Evolutionary conservation across 37 sponge, comb jelly and placozoan genomes (phyloP), one percentile per base, ranked within the genome.

Genomic region (Agelas oroides): DNA sequence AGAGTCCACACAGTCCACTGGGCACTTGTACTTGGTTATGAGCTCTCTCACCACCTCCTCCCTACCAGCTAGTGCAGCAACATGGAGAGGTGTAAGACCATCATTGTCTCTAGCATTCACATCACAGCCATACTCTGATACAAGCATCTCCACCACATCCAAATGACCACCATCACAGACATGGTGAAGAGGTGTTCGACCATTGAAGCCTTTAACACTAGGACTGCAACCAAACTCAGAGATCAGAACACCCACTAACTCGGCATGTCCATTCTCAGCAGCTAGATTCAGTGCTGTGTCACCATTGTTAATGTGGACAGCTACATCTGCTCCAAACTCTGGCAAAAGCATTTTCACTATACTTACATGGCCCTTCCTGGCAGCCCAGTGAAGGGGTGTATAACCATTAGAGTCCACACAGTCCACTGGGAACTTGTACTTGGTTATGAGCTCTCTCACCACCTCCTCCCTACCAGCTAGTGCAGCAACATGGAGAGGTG

Each of bases 201-300:
- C 46, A 46, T 46, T 12, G 6, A 46, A 8, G 3, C 46, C 46
- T 46, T 46, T 46, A 8, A 8, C 46, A 46, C 46, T 46, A 8
- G 46, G 46, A 46, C 46, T 46, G 46, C 46, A 46, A 46, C 46
- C 8, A 46, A 46, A 46, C 46, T 46, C 46, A 12, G 46, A 62
- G 2, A 62, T 11, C 27, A 62, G 63, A 3, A 33, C 70, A 21
- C 70, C 34, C 32, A 33, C 37, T 39, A 71, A 17, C 14, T 71
- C 24, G 3, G 36, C 41, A 16, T 35, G 37, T 16, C 72, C 72
- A 39, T 38, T 25, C 72, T 36, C 14, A 17, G 72, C 72, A 40
- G 72, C 72, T 6, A 71, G 18, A 38, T 71, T 34, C 40, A 71
- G n/a, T 24, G 72, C 40, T 39, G 72, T 71, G 72, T 71, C 6